phyloP scores from a whole-genome alignment of 1,140 invertebrate genomes.

The Dysdera silvatica region DNA sequence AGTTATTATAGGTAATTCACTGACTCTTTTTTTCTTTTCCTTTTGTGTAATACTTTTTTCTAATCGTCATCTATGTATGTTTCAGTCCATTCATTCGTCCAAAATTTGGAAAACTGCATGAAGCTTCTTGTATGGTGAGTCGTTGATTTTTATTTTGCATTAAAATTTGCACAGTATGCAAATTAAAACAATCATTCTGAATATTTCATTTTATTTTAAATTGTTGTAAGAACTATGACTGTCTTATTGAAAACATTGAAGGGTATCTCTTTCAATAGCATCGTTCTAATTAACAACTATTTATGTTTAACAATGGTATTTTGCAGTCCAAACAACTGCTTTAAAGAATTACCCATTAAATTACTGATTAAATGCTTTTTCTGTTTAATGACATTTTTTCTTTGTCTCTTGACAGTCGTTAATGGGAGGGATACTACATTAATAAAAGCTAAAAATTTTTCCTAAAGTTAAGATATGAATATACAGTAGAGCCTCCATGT shows the following conservation, averaged over 20 bases:
- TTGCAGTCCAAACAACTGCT: no score
- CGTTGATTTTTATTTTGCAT: conserved; percentile 22
- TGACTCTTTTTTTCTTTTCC: neutral
- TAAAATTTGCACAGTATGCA: neutral
- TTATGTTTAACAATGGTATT: no score
- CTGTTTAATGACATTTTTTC: no score
- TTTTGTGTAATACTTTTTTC: conserved; percentile 9
- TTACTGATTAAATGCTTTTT: no score
- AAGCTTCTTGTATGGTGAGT: conserved; percentile 92
- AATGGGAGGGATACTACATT: no score
- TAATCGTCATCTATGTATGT: conserved; percentile 14
- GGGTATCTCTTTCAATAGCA: neutral
- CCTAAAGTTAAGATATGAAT: no score
- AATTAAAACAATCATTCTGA: neutral
- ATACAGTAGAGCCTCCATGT: no score
- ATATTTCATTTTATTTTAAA: neutral
- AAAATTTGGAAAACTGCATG: conserved; percentile 88
- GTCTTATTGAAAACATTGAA: neutral
- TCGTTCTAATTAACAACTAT: no score
- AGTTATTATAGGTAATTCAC: no score
- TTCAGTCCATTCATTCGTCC: conserved; percentile 59
- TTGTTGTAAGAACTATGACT: neutral
- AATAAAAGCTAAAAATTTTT: no score
- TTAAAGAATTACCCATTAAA: no score
- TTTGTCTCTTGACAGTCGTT: no score